Base-by-base conservation (phyloP, 2,113 vertebrate species). In the Natator depressus region DNA sequence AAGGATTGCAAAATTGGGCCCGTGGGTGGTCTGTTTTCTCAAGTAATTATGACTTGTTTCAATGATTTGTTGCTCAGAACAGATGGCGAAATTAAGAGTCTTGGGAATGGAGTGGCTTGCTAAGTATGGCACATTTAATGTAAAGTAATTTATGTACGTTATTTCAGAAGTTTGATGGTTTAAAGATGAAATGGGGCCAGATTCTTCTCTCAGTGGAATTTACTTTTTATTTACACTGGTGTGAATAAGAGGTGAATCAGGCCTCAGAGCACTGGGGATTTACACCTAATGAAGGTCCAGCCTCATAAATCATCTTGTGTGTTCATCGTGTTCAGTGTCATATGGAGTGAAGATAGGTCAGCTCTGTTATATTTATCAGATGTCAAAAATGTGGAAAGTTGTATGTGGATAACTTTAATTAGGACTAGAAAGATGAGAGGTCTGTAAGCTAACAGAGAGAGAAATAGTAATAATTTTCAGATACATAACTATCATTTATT, bases 81-180 rank as follows among this genome's bases (percentile, higher is more conserved):
- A 72, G 82, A 80, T 12, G 17, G 80, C 46, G 5, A 87, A 53
- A 55, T 9, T 55, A 2, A 0, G 5, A n/a, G 19, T 38, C 89
- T 79, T 0, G 4, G 83, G 93, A 91, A 49, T 10, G 0, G 0
- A 83, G 54, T 20, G n/a, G 27, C n/a, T 87, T 79, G 54, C 54
- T 85, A 51, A 95, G 47, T 20, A 57, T 57, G 83, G 83, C 22
- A 47, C 19, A n/a, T 5, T 3, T 16, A 84, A 86, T 86, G 65
- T 88, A 9, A 42, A 84, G 81, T 35, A 79, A 20, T 1, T 19
- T 5, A 0, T 8, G 38, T 82, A 54, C 0, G 5, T 80, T 13
- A 49, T 29, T 22, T 49, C 49, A 85, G 57, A 59, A 85, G 82
- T 76, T 76, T 76, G 75, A 75, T 75, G 38, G 72, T 13, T 76